A percentile compares a stretch with the other conserved stretches of the same genome.
These are phyloP conservation scores for Cochlearius cochlearius DNA, from an alignment of 2,113 vertebrate genomes.

Conservation along the genomic window DNA sequence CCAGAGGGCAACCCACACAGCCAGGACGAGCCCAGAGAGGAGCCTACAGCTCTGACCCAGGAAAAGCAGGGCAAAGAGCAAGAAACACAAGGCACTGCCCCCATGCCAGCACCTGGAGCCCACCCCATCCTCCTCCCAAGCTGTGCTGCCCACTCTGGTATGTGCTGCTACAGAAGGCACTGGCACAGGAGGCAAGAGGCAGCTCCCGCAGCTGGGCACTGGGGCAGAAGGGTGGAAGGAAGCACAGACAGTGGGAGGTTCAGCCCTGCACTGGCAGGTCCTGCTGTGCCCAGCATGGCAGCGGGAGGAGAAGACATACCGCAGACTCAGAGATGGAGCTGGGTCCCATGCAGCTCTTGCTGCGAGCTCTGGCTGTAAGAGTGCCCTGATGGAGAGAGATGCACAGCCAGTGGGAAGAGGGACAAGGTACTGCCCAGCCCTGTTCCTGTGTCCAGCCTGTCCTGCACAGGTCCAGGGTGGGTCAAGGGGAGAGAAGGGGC, in stretches of 20 bases:
- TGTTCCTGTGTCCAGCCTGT: background rate
- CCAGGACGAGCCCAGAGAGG: background rate
- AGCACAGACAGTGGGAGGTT: background rate
- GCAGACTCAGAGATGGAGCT: conserved; percentile 80
- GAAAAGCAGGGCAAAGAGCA: background rate
- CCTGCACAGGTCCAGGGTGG: background rate
- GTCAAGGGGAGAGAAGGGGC: background rate
- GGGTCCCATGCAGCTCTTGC: conserved; percentile 81
- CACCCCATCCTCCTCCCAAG: background rate
- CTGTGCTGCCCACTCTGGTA: background rate
- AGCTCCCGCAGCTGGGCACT: background rate
- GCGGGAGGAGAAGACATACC: conserved; percentile 77
- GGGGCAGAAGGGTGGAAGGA: background rate
- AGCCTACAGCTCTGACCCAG: background rate
- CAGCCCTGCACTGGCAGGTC: background rate
- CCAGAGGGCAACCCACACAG: background rate
- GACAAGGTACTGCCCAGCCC: background rate
- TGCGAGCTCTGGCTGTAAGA: conserved; percentile 80
- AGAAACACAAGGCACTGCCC: background rate
- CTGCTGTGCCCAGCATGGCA: background rate
- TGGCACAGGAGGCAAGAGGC: background rate
- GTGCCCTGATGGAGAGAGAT: conserved; percentile 86
- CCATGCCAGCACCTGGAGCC: background rate
- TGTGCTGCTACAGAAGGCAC: background rate
- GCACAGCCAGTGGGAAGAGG: conserved; percentile 19